Conservation (phyloP, 2,797 vertebrate genomes). For the Thripadectes ignobilis region DNA sequence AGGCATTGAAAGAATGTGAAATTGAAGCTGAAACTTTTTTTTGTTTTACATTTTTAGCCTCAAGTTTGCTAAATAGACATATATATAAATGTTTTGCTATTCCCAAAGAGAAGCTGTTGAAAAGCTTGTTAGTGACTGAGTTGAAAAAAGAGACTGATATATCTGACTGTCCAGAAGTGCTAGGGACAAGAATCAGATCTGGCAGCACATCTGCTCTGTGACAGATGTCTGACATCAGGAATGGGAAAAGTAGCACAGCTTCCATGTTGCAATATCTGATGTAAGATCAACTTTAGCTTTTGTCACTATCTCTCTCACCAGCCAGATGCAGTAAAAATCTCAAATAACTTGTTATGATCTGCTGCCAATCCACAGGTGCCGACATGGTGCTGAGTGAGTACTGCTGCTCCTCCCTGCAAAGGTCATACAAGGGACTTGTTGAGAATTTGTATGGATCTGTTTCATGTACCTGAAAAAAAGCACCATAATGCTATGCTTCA, state of each 20-base stretch:
- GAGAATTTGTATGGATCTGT: neutral
- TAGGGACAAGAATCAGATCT: neutral
- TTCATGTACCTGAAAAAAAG: accelerated
- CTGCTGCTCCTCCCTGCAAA: neutral
- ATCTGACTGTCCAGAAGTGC: neutral
- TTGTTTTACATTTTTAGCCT: neutral
- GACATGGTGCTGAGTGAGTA: neutral
- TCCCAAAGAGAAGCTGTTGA: neutral
- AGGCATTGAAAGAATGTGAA: neutral
- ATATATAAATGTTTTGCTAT: neutral
- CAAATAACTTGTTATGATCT: neutral
- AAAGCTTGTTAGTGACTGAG: neutral
- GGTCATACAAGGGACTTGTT: neutral
- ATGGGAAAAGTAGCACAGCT: neutral
- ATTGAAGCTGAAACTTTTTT: neutral
- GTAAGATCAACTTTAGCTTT: neutral
- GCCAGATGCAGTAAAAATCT: neutral
- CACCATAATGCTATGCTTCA: neutral
- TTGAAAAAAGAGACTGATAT: accelerated
- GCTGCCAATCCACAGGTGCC: neutral
- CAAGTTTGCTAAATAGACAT: neutral
- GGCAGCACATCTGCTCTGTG: neutral
- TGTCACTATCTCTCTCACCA: neutral
- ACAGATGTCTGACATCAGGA: neutral
- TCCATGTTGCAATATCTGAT: neutral